Percentiles rank a stretch among this genome's conserved stretches.
phyloP scores from a whole-genome alignment of 2,888 invertebrate genomes.

The Nineta flava region DNA sequence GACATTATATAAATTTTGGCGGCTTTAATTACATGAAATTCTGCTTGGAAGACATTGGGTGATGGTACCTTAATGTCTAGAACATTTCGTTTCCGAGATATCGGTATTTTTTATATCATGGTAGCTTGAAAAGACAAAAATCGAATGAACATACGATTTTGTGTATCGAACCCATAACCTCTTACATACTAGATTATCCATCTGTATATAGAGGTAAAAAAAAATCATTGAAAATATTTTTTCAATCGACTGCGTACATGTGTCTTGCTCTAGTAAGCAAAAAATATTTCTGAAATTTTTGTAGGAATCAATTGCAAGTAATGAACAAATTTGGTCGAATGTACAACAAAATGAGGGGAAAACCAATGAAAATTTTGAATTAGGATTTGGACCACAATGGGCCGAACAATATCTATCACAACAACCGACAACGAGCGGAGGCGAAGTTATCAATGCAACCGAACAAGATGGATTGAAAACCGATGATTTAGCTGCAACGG shows the following conservation, averaged over 20 bases:
- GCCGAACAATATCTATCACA: conserved; percentile 40
- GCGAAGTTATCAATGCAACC: conserved; percentile 14
- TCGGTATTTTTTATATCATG: no score
- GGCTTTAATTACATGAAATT: no score
- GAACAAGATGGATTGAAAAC: not conserved
- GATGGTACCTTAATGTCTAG: no score
- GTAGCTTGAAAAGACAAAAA: no score
- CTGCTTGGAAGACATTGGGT: no score
- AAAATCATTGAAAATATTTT: no score
- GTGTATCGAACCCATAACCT: no score
- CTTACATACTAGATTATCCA: no score
- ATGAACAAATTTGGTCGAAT: conserved; percentile 31
- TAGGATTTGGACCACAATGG: conserved; percentile 40
- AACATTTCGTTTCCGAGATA: no score
- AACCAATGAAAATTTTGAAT: conserved; percentile 23
- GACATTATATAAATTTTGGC: no score
- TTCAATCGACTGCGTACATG: not conserved
- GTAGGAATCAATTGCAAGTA: conserved; percentile 22
- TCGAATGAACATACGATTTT: no score
- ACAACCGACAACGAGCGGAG: conserved; percentile 15
- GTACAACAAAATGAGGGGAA: conserved; percentile 24
- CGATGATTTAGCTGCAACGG: conserved; percentile 34
- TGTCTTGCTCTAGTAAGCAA: not conserved
- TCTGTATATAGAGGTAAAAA: no score
- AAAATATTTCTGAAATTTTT: not conserved